These are phyloP conservation scores for Probosciger aterrimus DNA, from an alignment of 2,113 vertebrate genomes.

Conservation along the genomic window DNA sequence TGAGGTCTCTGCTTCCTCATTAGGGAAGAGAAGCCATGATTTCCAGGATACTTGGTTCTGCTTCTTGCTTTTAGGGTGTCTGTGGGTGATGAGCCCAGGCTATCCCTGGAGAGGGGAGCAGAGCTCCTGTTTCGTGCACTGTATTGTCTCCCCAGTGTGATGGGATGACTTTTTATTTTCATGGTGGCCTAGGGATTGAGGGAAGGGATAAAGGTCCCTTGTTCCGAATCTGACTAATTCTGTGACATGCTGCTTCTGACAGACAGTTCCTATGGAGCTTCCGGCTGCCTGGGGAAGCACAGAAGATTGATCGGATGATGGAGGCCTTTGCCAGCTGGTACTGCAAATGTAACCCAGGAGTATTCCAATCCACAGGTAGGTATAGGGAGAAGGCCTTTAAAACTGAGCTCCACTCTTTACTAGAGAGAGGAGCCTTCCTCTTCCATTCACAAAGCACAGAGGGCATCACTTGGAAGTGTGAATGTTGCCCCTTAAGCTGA, in stretches of 20 bases:
- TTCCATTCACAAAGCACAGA: neutral
- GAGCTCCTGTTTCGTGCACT: neutral
- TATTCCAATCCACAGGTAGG: conserved; percentile 92
- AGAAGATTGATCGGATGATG: conserved; percentile 99
- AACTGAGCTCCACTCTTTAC: neutral
- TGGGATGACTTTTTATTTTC: neutral
- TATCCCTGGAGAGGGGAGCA: neutral
- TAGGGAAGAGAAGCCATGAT: neutral
- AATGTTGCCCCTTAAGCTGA: neutral
- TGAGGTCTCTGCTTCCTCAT: neutral
- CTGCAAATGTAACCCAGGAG: conserved; percentile 84
- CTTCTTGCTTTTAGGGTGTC: neutral
- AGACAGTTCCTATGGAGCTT: conserved; percentile 98
- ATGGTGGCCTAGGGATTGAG: neutral
- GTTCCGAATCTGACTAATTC: neutral
- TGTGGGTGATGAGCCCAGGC: neutral
- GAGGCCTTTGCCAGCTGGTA: conserved; percentile 90
- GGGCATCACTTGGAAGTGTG: neutral
- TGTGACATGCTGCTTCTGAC: neutral
- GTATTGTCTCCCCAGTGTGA: neutral
- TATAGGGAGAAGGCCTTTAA: neutral
- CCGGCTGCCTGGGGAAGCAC: conserved; percentile 91
- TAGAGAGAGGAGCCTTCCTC: neutral
- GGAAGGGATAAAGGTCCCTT: neutral
- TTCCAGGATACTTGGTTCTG: neutral